Conservation (phyloP, 2,113 vertebrate species). For the Kobus ellipsiprymnus region DNA sequence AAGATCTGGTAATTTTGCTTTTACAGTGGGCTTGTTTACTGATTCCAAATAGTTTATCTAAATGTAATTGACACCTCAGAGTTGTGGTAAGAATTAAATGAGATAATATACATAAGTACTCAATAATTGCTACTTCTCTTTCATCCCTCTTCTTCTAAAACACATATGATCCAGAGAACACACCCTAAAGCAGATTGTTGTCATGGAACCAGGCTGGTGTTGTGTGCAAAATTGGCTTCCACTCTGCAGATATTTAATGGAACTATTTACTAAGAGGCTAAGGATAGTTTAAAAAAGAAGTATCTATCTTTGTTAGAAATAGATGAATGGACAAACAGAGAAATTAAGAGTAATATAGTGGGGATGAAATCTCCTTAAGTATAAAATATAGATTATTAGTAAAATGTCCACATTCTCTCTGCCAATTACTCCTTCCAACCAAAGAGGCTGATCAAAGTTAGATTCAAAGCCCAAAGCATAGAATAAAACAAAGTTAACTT, state of each 20-base stretch:
- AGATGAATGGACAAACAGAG: neutral
- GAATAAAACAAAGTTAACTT: constrained; percentile 38
- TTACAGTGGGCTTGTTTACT: neutral
- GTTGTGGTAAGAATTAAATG: neutral
- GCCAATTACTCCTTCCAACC: neutral
- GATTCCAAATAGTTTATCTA: constrained; percentile 21
- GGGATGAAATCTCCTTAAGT: neutral
- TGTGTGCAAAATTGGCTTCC: neutral
- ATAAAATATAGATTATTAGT: neutral
- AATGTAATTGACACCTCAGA: neutral
- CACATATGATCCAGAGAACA: neutral
- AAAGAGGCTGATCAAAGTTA: neutral
- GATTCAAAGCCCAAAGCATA: neutral
- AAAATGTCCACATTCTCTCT: neutral
- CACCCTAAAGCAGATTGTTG: neutral
- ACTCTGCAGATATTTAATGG: neutral
- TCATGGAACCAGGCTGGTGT: neutral
- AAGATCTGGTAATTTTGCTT: neutral
- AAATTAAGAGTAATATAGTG: neutral
- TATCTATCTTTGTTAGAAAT: neutral
- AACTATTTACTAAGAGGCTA: neutral
- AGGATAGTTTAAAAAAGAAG: neutral
- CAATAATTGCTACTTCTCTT: neutral
- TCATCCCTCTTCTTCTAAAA: neutral
- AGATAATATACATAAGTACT: neutral